Evolutionary conservation across 1,140 invertebrate species (phyloP).

Genomic region (Dufourea novaeangliae): DNA sequence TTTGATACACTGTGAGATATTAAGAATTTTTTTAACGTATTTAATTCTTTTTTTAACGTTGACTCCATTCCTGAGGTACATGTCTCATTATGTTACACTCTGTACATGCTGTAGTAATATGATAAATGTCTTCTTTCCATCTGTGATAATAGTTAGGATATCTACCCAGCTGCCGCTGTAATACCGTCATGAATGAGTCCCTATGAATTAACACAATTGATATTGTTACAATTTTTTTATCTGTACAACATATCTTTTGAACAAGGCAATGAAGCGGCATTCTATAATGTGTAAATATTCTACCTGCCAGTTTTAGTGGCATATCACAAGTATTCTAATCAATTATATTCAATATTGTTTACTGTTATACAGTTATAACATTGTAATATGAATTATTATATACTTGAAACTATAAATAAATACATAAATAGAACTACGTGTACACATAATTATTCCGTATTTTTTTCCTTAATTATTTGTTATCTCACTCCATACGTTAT

Average conservation of each 20-base stretch:
- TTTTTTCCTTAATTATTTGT: conserved; percentile 44
- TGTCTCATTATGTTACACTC: background rate
- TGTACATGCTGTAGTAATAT: conserved; percentile 68
- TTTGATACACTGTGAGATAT: background rate
- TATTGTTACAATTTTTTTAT: conserved; percentile 50
- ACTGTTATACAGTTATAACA: conserved; percentile 74
- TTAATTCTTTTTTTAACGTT: background rate
- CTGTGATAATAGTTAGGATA: conserved; percentile 80
- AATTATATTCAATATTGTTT: conserved; percentile 75
- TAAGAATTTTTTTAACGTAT: background rate
- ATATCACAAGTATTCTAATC: conserved; percentile 73
- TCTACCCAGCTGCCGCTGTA: conserved; percentile 72
- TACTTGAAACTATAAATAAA: conserved; percentile 69
- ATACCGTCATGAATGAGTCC: conserved; percentile 70
- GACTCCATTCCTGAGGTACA: background rate
- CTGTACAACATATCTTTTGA: conserved; percentile 54
- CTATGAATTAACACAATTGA: conserved; percentile 58
- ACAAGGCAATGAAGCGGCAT: conserved; percentile 61
- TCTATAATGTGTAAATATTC: conserved; percentile 64
- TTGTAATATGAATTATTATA: conserved; percentile 77
- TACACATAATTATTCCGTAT: conserved; percentile 30
- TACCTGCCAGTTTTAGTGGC: conserved; percentile 73
- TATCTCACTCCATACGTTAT: no score
- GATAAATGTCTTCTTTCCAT: conserved; percentile 78
- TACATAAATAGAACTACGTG: conserved; percentile 67